Conservation (phyloP, 2,888 invertebrate species). For the Scotopteryx bipunctaria region DNA sequence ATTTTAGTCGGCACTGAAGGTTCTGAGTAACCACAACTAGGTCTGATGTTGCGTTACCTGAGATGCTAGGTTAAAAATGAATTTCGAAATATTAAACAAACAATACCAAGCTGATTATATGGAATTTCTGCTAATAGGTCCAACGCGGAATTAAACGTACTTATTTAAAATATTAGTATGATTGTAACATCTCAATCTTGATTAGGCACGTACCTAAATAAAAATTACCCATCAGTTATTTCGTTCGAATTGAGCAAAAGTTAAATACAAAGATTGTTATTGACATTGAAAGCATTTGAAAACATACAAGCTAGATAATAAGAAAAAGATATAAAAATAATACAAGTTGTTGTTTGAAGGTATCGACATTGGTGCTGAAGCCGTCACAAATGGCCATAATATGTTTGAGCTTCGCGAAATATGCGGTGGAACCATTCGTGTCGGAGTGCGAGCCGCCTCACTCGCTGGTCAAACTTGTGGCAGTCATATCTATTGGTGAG, state of each 20-base stretch:
- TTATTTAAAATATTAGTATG: too few relatives aligned
- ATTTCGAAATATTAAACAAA: not conserved
- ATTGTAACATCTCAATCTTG: too few relatives aligned
- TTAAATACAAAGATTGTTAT: too few relatives aligned
- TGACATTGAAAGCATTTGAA: too few relatives aligned
- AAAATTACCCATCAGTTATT: too few relatives aligned
- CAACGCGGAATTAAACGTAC: too few relatives aligned
- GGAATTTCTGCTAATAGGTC: too few relatives aligned
- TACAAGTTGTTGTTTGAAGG: slow-evolving; percentile 82
- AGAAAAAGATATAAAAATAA: not conserved
- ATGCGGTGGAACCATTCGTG: slow-evolving; percentile 95
- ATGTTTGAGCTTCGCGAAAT: slow-evolving; percentile 96
- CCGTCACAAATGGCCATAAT: slow-evolving; percentile 97
- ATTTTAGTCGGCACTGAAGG: slow-evolving; percentile 11
- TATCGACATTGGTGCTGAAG: slow-evolving; percentile 95
- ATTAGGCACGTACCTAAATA: too few relatives aligned
- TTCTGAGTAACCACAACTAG: slow-evolving; percentile 10
- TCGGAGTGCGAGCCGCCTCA: slow-evolving; percentile 93
- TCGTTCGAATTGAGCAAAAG: too few relatives aligned
- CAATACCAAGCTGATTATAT: too few relatives aligned
- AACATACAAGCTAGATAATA: too few relatives aligned
- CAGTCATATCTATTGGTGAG: slow-evolving; percentile 92
- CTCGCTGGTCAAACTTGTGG: slow-evolving; percentile 93
- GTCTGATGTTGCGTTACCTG: slow-evolving; percentile 3
- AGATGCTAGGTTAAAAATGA: not conserved